phyloP scores from a whole-genome alignment of 2,113 vertebrate species.

The Picathartes gymnocephalus region DNA sequence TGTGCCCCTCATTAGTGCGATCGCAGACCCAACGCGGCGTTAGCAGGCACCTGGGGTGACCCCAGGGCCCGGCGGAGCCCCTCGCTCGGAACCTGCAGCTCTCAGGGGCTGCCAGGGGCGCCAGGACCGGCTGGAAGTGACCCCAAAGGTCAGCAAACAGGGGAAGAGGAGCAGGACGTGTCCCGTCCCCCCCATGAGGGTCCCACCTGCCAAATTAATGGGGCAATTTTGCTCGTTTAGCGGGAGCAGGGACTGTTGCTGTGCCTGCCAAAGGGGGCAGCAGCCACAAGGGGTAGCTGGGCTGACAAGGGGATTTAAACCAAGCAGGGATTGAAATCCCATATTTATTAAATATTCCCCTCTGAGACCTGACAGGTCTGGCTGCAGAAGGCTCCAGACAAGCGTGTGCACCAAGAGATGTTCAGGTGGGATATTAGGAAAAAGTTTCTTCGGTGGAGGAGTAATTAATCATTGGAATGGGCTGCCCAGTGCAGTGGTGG shows the following conservation, averaged over 20 bases:
- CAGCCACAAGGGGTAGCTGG: fast-evolving
- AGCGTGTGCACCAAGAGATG: background rate
- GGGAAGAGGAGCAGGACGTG: fast-evolving
- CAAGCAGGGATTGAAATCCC: background rate
- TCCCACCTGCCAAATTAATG: fast-evolving
- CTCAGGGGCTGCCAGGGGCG: background rate
- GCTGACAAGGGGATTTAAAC: too few relatives aligned
- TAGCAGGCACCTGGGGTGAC: background rate
- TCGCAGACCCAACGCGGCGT: conserved; percentile 41
- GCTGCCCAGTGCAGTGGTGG: background rate
- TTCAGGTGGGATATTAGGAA: background rate
- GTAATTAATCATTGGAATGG: background rate
- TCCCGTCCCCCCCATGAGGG: background rate
- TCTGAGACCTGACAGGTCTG: fast-evolving
- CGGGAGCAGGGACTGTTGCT: background rate
- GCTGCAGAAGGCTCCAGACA: background rate
- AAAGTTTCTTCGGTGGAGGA: background rate
- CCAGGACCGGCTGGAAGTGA: fast-evolving
- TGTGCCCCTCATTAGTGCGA: conserved; percentile 69
- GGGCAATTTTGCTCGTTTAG: background rate
- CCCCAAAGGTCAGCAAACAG: background rate
- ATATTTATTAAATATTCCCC: background rate
- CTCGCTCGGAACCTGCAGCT: conserved; percentile 26
- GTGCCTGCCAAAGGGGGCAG: fast-evolving
- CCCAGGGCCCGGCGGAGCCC: background rate